phyloP scores from a whole-genome alignment of 2,888 invertebrate genomes.

The Drosophila subsilvestris region DNA sequence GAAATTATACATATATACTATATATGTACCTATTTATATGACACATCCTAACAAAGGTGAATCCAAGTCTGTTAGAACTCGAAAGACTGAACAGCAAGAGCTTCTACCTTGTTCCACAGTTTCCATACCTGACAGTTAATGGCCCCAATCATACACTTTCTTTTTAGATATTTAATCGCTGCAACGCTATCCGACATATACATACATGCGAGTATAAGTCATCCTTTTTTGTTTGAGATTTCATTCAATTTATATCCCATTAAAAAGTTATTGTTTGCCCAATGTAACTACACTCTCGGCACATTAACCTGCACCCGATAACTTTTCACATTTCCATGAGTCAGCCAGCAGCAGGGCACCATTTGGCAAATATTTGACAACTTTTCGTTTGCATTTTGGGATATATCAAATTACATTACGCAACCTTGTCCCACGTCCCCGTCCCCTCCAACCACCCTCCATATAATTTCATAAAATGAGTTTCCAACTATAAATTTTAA shows the following conservation, averaged over 20 bases:
- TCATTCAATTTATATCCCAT: conserved; percentile 11
- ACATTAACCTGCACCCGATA: conserved; percentile 4
- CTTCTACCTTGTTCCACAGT: background rate
- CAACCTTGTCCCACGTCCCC: conserved; percentile 13
- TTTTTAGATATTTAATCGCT: background rate
- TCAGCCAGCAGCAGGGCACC: conserved; percentile 34
- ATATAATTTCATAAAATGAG: conserved; percentile 33
- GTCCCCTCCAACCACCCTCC: background rate
- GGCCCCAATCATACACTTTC: conserved; percentile 12
- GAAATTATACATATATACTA: background rate
- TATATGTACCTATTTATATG: background rate
- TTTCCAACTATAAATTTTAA: conserved; percentile 46
- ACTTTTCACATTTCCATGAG: conserved; percentile 8
- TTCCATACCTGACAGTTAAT: background rate
- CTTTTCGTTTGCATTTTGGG: conserved; percentile 40
- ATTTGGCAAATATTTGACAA: conserved; percentile 64
- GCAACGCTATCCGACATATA: background rate
- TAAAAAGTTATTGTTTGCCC: conserved; percentile 22
- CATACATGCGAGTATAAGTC: too few relatives aligned
- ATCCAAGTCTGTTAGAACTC: too few relatives aligned
- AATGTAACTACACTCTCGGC: conserved; percentile 15
- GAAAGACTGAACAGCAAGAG: too few relatives aligned
- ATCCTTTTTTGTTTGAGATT: background rate
- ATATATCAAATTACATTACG: conserved; percentile 51
- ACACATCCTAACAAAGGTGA: background rate